These are phyloP conservation scores for Tenualosa ilisha DNA, from an alignment of 2,797 vertebrate genomes.

Conservation along the genomic window DNA sequence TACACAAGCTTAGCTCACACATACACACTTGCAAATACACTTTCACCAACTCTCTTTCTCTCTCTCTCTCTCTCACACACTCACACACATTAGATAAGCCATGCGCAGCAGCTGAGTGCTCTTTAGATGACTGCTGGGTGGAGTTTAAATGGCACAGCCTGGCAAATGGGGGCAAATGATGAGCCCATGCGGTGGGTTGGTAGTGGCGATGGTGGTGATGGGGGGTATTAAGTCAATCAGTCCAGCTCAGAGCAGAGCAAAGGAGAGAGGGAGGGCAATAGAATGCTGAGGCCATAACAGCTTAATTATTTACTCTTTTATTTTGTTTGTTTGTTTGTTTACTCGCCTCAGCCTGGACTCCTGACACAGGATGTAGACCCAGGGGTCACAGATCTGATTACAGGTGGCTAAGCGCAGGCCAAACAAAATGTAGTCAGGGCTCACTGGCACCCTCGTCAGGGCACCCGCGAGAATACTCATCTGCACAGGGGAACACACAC, in stretches of 20 bases:
- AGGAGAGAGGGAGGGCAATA: background rate
- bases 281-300: background rate
- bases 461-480: constrained; percentile 61
- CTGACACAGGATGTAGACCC: constrained; percentile 89
- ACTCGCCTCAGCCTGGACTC: constrained; percentile 73
- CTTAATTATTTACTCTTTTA: background rate
- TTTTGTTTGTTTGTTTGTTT: constrained; percentile 42
- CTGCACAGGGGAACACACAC: constrained; percentile 27
- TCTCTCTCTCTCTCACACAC: background rate
- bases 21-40: constrained; percentile 11
- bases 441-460: constrained; percentile 41
- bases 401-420: constrained; percentile 85
- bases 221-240: background rate
- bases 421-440: constrained; percentile 70
- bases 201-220: too few species aligned
- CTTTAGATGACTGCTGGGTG: background rate
- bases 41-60: too few species aligned
- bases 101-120: background rate
- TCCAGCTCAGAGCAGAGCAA: background rate
- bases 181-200: background rate
- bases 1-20: too few species aligned
- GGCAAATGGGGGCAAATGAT: background rate
- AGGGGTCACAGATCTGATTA: constrained; percentile 95
- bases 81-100: background rate
- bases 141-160: background rate